Evolutionary conservation across 1,140 invertebrate genomes (phyloP).

Genomic region (Nomia melanderi): DNA sequence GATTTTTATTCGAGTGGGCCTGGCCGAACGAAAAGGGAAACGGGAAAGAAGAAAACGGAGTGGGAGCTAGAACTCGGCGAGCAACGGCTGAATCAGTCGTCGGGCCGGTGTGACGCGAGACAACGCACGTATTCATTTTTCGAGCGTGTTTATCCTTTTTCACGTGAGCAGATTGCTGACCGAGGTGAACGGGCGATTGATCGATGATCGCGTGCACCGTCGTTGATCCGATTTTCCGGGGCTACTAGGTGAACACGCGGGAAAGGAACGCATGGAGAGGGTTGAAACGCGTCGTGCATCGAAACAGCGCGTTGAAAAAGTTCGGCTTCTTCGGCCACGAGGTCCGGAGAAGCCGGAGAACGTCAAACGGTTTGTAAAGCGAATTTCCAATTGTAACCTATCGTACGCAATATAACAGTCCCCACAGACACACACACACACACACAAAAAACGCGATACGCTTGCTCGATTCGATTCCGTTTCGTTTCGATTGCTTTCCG

Average conservation of each 20-base stretch:
- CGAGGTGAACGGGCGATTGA: not conserved
- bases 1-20: constrained; percentile 74
- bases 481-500: not conserved
- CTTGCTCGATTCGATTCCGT: not conserved
- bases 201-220: not conserved
- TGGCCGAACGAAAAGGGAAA: not conserved
- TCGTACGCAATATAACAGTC: constrained; percentile 11
- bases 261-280: not conserved
- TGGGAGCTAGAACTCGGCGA: no score
- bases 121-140: no score
- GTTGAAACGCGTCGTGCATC: no score
- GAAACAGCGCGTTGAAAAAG: no score
- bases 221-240: not conserved
- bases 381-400: constrained; percentile 17
- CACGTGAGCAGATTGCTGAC: not conserved
- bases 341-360: not conserved
- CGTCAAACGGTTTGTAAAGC: not conserved
- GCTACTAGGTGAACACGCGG: constrained; percentile 17
- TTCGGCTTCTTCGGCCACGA: no score
- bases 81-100: constrained; percentile 13
- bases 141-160: no score
- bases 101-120: no score
- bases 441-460: not conserved
- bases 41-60: not conserved
- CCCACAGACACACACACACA: no score